Conservation (phyloP, 2,113 vertebrate genomes). For the Propithecus coquereli region DNA sequence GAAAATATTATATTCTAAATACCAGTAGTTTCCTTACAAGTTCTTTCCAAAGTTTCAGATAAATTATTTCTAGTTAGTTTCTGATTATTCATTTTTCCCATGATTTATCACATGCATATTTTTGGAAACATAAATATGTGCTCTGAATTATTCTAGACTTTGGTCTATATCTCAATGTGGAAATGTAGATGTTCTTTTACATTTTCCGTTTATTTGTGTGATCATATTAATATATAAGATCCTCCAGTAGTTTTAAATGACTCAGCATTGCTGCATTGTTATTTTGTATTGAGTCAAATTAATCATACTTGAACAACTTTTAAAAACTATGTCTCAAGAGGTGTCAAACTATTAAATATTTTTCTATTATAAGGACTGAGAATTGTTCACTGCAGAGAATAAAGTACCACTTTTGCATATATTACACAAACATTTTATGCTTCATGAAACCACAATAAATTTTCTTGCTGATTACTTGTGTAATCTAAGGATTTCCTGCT, state of each 20-base stretch:
- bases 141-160: not conserved
- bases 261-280: slow-evolving; percentile 27
- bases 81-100: not conserved
- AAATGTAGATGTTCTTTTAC: not conserved
- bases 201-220: not conserved
- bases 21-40: not conserved
- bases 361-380: slow-evolving; percentile 83
- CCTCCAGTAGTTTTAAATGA: not conserved
- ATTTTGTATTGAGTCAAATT: slow-evolving; percentile 78
- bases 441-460: slow-evolving; percentile 86
- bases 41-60: not conserved
- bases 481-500: slow-evolving; percentile 86
- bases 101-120: not conserved
- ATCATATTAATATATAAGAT: not conserved
- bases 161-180: not conserved
- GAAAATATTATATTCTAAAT: not conserved
- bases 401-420: slow-evolving; percentile 89
- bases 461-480: slow-evolving; percentile 87
- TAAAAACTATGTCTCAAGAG: slow-evolving; percentile 83
- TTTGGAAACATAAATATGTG: not conserved
- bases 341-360: slow-evolving; percentile 88
- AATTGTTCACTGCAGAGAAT: slow-evolving; percentile 87
- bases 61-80: not conserved
- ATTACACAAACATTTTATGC: slow-evolving; percentile 88
- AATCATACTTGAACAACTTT: slow-evolving; percentile 83